Conservation (phyloP, 2,113 vertebrate genomes). For the Cebus imitator region DNA sequence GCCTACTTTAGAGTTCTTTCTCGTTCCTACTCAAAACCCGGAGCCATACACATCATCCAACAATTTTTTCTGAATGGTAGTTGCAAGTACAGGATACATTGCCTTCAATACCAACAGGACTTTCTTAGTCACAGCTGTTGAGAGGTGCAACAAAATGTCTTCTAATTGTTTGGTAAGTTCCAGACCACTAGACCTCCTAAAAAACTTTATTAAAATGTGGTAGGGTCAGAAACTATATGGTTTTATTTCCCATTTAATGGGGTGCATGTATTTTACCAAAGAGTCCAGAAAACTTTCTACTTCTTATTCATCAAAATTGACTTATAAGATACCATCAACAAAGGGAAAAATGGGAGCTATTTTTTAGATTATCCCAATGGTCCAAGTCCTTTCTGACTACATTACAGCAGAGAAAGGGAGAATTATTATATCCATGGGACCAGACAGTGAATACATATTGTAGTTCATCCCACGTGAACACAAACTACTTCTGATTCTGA, state of each 20-base stretch:
- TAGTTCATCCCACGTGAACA: neutral
- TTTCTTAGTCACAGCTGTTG: neutral
- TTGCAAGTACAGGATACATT: neutral
- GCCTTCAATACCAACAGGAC: neutral
- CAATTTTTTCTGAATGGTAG: neutral
- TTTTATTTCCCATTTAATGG: neutral
- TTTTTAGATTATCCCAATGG: neutral
- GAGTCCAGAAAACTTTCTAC: neutral
- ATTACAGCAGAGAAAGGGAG: neutral
- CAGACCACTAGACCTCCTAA: neutral
- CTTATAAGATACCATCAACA: neutral
- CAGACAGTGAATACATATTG: neutral
- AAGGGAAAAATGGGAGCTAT: neutral
- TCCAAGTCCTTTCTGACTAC: neutral
- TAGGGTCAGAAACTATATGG: neutral
- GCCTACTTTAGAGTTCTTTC: neutral
- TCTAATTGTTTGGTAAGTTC: neutral
- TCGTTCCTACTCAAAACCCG: neutral
- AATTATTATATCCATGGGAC: neutral
- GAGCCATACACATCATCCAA: neutral
- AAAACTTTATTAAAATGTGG: neutral
- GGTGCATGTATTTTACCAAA: neutral
- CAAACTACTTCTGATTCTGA: neutral
- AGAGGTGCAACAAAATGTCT: neutral
- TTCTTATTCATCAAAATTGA: neutral